phyloP scores from a whole-genome alignment of 2,113 vertebrate genomes.

The Hypocryptadius cinnamomeus region DNA sequence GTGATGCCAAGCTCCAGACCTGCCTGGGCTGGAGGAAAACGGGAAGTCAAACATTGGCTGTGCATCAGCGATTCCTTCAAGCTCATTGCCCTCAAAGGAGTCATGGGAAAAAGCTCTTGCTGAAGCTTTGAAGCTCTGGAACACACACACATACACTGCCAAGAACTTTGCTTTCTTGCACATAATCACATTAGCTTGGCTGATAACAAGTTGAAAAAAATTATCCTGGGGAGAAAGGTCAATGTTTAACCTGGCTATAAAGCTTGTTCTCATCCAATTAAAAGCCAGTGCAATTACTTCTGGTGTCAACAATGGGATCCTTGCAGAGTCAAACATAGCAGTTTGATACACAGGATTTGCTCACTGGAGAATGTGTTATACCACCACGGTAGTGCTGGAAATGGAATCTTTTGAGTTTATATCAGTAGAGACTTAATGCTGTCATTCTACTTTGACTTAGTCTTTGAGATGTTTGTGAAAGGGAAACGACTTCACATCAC shows the following conservation, averaged over 20 bases:
- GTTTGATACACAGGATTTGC: background rate
- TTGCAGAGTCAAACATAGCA: background rate
- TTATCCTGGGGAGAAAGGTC: background rate
- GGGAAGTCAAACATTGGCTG: background rate
- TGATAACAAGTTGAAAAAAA: background rate
- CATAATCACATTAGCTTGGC: background rate
- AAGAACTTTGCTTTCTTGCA: background rate
- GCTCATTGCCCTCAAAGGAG: background rate
- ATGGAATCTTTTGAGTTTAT: background rate
- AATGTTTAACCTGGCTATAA: background rate
- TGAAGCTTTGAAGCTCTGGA: background rate
- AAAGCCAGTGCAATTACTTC: too few species aligned
- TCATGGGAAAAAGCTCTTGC: background rate
- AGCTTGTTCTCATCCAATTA: background rate
- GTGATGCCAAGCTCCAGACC: background rate
- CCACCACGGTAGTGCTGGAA: fast-evolving
- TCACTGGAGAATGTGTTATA: fast-evolving
- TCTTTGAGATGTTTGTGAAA: background rate
- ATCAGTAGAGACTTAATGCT: background rate
- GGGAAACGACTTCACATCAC: background rate
- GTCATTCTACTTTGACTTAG: fast-evolving
- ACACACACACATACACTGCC: background rate
- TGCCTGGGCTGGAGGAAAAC: background rate
- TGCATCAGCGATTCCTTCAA: background rate
- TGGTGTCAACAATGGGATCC: background rate